Evolutionary conservation across 2,113 vertebrate genomes (phyloP).

Genomic region (Trachemys scripta): DNA sequence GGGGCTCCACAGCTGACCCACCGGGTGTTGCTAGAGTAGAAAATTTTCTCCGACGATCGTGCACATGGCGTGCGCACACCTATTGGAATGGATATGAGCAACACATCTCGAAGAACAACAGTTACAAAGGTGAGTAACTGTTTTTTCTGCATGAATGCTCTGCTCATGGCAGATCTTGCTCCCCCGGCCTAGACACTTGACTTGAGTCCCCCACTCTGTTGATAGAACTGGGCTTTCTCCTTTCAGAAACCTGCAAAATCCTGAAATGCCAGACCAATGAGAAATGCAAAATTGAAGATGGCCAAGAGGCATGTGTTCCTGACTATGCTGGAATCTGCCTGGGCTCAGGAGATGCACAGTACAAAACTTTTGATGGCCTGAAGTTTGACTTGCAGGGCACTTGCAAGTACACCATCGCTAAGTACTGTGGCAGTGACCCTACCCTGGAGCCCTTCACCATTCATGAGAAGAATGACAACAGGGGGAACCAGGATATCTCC

Average conservation of each 20-base stretch:
- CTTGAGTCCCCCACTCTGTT: not conserved
- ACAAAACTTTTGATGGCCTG: slow-evolving; percentile 77
- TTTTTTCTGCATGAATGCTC: not conserved
- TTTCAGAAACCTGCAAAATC: slow-evolving; percentile 84
- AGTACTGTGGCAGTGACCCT: slow-evolving; percentile 65
- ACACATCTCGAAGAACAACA: too few species aligned
- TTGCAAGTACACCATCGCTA: slow-evolving; percentile 81
- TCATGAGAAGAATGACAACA: slow-evolving; percentile 84
- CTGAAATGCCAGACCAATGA: slow-evolving; percentile 82
- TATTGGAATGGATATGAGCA: too few species aligned
- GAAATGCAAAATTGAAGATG: slow-evolving; percentile 70
- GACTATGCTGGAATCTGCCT: slow-evolving; percentile 72
- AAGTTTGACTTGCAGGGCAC: slow-evolving; percentile 83
- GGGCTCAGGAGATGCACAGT: slow-evolving; percentile 83
- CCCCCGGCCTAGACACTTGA: not conserved
- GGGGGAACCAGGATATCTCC: slow-evolving; percentile 79
- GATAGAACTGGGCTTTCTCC: not conserved
- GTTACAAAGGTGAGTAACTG: too few species aligned
- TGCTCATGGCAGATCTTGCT: not conserved
- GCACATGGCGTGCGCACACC: too few species aligned
- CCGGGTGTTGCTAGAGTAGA: too few species aligned
- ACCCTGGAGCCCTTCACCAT: slow-evolving; percentile 83
- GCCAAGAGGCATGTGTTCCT: slow-evolving; percentile 78
- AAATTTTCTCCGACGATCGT: too few species aligned
- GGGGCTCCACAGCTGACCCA: too few species aligned